Evolutionary conservation across 2,888 invertebrate species (phyloP), one percentile per base, ranked within the genome.

Genomic region (Zhuqinia jingwanae): DNA sequence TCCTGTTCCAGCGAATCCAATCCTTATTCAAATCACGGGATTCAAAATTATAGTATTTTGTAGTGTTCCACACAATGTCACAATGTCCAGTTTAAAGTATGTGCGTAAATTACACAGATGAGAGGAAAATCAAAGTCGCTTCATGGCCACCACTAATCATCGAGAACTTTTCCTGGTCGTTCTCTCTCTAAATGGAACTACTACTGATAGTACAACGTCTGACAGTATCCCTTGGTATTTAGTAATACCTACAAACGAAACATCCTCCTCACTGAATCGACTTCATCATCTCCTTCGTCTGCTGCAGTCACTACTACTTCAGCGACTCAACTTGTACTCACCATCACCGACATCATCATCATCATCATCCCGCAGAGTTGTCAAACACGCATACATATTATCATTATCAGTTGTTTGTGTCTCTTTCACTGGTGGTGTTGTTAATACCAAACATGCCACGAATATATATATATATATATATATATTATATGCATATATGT

Each of bases 171-270:
- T 50, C 73, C 50, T 73, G 50, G 47, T 25, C 27, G 73, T 47
- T 30, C 60, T 63, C 36, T 13, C n/a, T 25, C 10, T 25, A 50
- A 73, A 73, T 73, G 50, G 73, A 73, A 50, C 50, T 42, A 50
- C 50, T 42, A 27, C 73, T 30, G 11, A 10, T 42, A 36, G n/a
- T 22, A 17, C 5, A 1, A 36, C n/a, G 42, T 42, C 50, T 50
- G 50, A 47, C 17, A 50, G 53, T 73, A 73, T 17, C 50, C 73
- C 25, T 73, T 50, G 50, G 50, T 73, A 73, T 73, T 53, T 73
- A 27, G 13, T 53, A 27, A n/a, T 73, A 17, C 50, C 53, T 73
- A 47, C n/a, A 73, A 22, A 27, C 25, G 30, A 50, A 75, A 36
- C 53, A 75, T 56, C 36, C 36, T 20, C 17, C 8, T n/a, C 2